A percentile compares a stretch with the other conserved stretches of the same genome.
Conservation (phyloP, 2,797 vertebrate genomes). For the Lacerta viridis region DNA sequence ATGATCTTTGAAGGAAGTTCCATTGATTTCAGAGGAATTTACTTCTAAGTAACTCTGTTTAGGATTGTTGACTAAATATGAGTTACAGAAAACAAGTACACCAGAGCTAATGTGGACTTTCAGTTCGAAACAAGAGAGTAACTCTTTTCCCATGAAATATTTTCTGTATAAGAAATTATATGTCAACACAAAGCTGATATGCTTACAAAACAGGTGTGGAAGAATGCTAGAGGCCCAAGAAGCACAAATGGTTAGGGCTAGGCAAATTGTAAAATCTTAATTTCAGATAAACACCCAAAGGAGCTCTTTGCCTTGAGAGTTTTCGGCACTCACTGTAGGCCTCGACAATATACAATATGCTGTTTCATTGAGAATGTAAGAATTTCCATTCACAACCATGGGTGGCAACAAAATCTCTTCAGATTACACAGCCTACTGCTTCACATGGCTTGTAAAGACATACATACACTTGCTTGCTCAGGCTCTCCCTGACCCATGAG, state of each 20-base stretch:
- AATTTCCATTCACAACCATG: not conserved
- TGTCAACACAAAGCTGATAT: not conserved
- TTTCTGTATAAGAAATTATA: slow-evolving; percentile 19
- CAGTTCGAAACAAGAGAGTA: not conserved
- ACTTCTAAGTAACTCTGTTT: not conserved
- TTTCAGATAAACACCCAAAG: not conserved
- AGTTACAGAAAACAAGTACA: accelerated
- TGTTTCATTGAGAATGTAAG: not conserved
- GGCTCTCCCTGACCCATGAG: no score
- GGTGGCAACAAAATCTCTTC: not conserved
- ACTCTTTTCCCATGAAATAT: not conserved
- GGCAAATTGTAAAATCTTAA: not conserved
- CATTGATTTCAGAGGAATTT: not conserved
- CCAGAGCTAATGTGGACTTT: not conserved
- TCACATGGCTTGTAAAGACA: not conserved
- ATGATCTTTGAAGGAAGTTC: not conserved
- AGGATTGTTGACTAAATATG: no score
- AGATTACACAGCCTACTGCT: not conserved
- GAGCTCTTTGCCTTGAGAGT: not conserved
- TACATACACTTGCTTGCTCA: no score
- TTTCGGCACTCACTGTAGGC: not conserved
- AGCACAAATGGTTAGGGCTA: not conserved
- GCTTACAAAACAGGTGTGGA: not conserved
- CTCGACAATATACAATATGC: not conserved
- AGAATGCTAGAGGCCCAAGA: not conserved